These are phyloP conservation scores for Scolopax rusticola DNA, from an alignment of 2,797 vertebrate species.

Conservation along the genomic window DNA sequence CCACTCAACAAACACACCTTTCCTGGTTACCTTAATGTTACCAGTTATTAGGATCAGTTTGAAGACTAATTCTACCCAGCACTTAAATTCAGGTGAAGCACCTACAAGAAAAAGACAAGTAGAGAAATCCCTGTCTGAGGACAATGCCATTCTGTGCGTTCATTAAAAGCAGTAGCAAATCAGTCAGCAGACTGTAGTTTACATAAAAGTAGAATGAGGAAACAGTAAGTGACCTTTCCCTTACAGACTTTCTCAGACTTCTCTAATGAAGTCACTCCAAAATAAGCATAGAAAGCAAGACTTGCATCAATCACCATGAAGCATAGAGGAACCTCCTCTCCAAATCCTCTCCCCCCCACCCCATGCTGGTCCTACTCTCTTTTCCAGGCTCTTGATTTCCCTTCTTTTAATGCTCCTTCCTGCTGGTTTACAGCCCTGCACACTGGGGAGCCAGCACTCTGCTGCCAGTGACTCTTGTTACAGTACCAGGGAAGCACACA, in stretches of 20 bases:
- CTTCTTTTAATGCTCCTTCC: not conserved
- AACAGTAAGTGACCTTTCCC: not conserved
- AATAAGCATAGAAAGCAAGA: slow-evolving; percentile 4
- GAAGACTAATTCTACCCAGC: not conserved
- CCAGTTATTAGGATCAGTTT: not conserved
- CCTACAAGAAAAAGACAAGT: not conserved
- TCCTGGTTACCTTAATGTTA: not conserved
- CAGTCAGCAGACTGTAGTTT: not conserved
- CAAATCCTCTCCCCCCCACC: not conserved
- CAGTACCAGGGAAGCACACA: not conserved
- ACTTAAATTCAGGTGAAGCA: not conserved
- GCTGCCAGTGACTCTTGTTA: not conserved
- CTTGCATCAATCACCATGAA: not conserved
- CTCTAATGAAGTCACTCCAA: not conserved
- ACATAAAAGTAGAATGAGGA: not conserved
- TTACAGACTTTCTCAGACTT: not conserved
- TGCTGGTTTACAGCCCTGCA: slow-evolving; percentile 22
- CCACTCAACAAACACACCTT: not conserved
- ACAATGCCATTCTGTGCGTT: not conserved
- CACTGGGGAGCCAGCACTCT: not conserved
- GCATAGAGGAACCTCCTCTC: not conserved
- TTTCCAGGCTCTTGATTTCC: slow-evolving; percentile 20
- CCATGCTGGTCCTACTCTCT: not conserved
- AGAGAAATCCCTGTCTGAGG: not conserved
- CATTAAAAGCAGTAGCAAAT: not conserved